phyloP scores from a whole-genome alignment of 53 echinoderm and acorn worm genomes.

The Echinarachnius parma region DNA sequence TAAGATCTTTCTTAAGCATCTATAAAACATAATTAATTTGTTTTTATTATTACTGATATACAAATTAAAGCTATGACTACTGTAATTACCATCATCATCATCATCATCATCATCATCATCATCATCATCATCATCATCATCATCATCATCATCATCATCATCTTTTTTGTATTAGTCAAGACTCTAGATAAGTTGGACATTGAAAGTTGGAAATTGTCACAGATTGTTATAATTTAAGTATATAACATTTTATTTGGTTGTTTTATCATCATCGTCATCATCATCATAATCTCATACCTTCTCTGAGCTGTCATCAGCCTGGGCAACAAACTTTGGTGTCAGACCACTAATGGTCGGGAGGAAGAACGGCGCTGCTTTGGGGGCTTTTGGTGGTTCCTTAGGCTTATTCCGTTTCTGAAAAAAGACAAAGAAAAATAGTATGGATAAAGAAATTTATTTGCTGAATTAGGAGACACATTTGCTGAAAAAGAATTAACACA shows the following conservation, averaged over 20 bases:
- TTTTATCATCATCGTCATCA: not conserved
- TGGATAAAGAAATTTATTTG: not conserved
- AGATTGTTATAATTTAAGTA: too few species aligned
- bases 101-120: not conserved
- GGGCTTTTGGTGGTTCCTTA: constrained; percentile 76
- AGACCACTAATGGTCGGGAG: constrained; percentile 85
- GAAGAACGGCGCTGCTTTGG: constrained; percentile 94
- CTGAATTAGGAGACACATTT: too few species aligned
- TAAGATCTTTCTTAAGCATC: too few species aligned
- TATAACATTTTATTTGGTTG: too few species aligned
- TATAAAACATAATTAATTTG: too few species aligned
- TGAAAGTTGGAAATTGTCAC: too few species aligned
- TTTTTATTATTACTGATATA: too few species aligned
- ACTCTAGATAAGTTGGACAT: too few species aligned
- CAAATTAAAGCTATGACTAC: too few species aligned
- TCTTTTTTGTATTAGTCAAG: too few species aligned
- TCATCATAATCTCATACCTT: constrained; percentile 46
- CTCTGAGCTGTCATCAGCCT: constrained; percentile 31
- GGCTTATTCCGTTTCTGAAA: constrained; percentile 92
- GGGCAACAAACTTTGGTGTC: constrained; percentile 65
- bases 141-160: not conserved
- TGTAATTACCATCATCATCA: not conserved
- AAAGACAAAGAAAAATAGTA: not conserved
- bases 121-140: not conserved
- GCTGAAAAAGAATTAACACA: too few species aligned